A percentile compares a stretch with the other conserved stretches of the same genome.
Conservation (phyloP, 1,140 invertebrate genomes). For the Brachystomella parvula region DNA sequence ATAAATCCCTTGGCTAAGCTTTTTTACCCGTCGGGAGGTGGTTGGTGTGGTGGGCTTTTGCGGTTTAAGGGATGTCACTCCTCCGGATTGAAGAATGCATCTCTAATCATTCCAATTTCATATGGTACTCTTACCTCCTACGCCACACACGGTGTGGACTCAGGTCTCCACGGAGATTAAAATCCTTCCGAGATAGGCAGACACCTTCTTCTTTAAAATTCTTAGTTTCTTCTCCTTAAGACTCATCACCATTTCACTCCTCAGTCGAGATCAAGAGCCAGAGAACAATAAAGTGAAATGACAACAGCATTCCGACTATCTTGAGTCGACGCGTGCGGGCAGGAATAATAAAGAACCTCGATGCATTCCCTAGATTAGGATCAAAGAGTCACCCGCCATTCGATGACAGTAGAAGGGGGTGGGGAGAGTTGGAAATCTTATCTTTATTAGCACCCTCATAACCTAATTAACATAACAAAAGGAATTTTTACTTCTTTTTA, state of each 20-base stretch:
- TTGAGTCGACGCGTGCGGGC: constrained; percentile 2
- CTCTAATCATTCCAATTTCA: constrained; percentile 10
- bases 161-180: neutral
- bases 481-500: neutral
- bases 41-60: neutral
- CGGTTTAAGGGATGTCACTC: neutral
- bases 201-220: neutral
- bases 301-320: neutral
- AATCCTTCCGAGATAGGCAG: constrained; percentile 7
- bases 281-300: constrained; percentile 1
- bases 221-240: too few species aligned
- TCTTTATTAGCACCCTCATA: constrained; percentile 11
- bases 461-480: constrained; percentile 11
- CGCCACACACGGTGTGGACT: neutral
- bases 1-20: too few species aligned
- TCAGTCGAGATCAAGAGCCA: too few species aligned
- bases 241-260: too few species aligned
- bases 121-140: constrained; percentile 3
- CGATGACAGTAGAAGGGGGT: too few species aligned
- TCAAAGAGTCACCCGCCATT: neutral
- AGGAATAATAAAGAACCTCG: neutral
- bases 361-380: constrained; percentile 1
- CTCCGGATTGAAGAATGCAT: constrained; percentile 1
- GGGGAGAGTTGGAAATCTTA: too few species aligned
- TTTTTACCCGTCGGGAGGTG: neutral